A percentile compares a stretch with the other conserved stretches of the same genome.
Evolutionary conservation across 1,140 invertebrate genomes (phyloP).

Genomic region (Zaprionus tsacasi): DNA sequence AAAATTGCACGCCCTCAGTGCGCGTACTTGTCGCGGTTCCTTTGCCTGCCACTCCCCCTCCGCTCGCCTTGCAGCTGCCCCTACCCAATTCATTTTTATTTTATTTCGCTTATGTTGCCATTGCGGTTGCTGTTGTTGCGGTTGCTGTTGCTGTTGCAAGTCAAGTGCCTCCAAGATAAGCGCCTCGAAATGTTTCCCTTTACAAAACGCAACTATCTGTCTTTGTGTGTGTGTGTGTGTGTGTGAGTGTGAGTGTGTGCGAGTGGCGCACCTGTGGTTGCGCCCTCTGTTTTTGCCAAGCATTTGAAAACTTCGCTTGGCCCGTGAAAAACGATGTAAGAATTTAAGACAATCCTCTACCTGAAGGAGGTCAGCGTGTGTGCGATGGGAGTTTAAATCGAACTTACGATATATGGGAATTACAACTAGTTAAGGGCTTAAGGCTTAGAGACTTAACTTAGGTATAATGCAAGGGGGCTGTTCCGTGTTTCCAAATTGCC

Average conservation of each 20-base stretch:
- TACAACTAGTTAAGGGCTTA: background rate
- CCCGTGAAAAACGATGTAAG: background rate
- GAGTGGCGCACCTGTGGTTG: conserved; percentile 6
- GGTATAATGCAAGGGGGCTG: background rate
- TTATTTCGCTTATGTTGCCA: conserved; percentile 47
- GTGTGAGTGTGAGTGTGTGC: conserved; percentile 19
- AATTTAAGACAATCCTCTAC: too few relatives aligned
- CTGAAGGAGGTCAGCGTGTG: too few relatives aligned
- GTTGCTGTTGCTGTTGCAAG: conserved; percentile 43
- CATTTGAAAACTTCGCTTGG: conserved; percentile 30
- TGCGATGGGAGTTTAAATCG: too few relatives aligned
- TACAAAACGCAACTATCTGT: conserved; percentile 34
- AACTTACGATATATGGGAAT: too few relatives aligned
- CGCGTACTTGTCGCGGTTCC: conserved; percentile 66
- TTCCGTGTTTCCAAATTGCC: background rate
- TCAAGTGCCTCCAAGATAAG: conserved; percentile 75
- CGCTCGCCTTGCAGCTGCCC: conserved; percentile 27
- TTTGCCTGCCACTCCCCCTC: conserved; percentile 23
- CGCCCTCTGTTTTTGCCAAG: conserved; percentile 48
- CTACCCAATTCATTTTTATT: conserved; percentile 74
- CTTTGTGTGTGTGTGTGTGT: conserved; percentile 11
- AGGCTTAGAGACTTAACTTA: background rate
- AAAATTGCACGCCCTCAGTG: conserved; percentile 65
- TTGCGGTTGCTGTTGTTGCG: conserved; percentile 37
- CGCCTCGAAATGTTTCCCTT: conserved; percentile 68